phyloP scores from a whole-genome alignment of 2,113 vertebrate species.

The Stigmatopora argus region DNA sequence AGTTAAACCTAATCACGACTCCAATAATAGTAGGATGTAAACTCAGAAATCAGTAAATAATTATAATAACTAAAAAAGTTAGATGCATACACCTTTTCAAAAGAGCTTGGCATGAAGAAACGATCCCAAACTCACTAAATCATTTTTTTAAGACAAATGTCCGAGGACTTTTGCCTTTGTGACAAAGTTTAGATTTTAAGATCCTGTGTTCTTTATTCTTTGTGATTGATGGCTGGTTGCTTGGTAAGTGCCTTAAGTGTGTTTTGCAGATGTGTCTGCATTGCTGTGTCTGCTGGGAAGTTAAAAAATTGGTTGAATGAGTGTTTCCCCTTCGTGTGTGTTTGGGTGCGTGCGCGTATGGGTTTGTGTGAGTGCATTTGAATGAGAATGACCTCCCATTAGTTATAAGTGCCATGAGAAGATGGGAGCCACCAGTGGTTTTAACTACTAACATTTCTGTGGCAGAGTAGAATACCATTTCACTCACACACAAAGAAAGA shows the following conservation, averaged over 20 bases:
- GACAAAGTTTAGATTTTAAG: not conserved
- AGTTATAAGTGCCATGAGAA: conserved; percentile 63
- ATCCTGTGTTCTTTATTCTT: conserved; percentile 19
- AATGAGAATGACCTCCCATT: conserved; percentile 70
- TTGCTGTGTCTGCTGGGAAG: conserved; percentile 58
- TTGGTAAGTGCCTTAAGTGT: conserved; percentile 20
- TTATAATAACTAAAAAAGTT: not conserved
- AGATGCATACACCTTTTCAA: not conserved
- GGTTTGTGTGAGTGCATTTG: conserved; percentile 60
- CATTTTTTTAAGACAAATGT: not conserved
- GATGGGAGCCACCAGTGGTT: conserved; percentile 55
- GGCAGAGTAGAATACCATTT: conserved; percentile 26
- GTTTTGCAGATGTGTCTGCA: conserved; percentile 11
- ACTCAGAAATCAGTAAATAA: not conserved
- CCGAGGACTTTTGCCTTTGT: not conserved
- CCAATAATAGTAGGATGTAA: not conserved
- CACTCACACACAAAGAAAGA: conserved; percentile 11
- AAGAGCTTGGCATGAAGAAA: not conserved
- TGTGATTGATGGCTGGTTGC: conserved; percentile 28
- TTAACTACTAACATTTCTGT: conserved; percentile 46
- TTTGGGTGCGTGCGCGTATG: conserved; percentile 4
- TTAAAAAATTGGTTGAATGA: conserved; percentile 43
- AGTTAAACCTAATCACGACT: not conserved
- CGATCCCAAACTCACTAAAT: not conserved
- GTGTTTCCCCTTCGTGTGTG: conserved; percentile 62